These are phyloP conservation scores for Sceliomorpha sp. DNA, from an alignment of 2,888 invertebrate genomes.

Conservation along the genomic window DNA sequence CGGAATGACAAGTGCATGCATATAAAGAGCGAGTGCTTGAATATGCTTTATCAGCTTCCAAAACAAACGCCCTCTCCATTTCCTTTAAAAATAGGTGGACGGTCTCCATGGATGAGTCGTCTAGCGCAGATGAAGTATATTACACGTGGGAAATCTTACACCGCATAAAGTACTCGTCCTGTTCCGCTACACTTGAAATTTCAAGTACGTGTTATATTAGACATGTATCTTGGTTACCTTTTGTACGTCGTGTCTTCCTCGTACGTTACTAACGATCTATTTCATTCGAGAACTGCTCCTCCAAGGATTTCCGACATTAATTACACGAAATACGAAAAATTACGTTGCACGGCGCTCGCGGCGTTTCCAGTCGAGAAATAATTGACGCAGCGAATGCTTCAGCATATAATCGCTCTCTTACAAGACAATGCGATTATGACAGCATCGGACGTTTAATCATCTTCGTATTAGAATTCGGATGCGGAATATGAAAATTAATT, in stretches of 20 bases:
- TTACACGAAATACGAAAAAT: constrained; percentile 29
- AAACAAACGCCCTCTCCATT: constrained; percentile 36
- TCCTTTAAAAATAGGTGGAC: constrained; percentile 36
- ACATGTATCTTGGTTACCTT: constrained; percentile 46
- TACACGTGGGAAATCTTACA: constrained; percentile 78
- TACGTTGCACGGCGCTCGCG: constrained; percentile 1
- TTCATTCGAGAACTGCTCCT: constrained; percentile 20
- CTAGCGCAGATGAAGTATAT: constrained; percentile 70
- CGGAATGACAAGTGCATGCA: constrained; percentile 11
- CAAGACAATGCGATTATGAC: too few species aligned
- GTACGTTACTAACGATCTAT: constrained; percentile 23
- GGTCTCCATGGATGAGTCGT: constrained; percentile 64
- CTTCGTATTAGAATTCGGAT: too few species aligned
- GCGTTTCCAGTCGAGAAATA: constrained; percentile 4
- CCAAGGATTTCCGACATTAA: constrained; percentile 20
- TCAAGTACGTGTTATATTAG: constrained; percentile 57
- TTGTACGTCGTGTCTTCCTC: constrained; percentile 24
- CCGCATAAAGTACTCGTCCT: constrained; percentile 51
- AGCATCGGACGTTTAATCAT: too few species aligned
- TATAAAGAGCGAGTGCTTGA: constrained; percentile 36
- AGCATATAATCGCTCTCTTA: too few species aligned
- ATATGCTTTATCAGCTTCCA: constrained; percentile 43
- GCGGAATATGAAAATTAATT: too few species aligned
- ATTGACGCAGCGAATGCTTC: constrained; percentile 7
- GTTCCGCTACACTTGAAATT: constrained; percentile 58